Percentiles rank a stretch among this genome's conserved stretches.
Conservation (phyloP, 2,113 vertebrate species). For the Oxygymnocypris stewartii region DNA sequence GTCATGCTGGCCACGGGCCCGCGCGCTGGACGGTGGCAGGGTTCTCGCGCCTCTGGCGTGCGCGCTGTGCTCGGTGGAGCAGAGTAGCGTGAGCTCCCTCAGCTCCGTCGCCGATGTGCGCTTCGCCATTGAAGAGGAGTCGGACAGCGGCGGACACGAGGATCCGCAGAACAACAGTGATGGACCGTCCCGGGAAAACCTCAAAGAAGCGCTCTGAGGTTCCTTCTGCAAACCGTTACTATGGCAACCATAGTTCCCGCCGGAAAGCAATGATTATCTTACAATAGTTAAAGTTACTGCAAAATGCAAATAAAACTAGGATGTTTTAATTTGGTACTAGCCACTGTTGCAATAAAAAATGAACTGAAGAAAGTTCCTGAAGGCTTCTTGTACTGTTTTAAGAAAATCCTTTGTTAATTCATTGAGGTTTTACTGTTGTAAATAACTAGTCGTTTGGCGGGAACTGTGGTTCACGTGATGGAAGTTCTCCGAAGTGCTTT, state of each 20-base stretch:
- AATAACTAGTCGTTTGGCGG: not conserved
- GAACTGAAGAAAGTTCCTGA: not conserved
- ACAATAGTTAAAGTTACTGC: not conserved
- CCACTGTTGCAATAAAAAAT: not conserved
- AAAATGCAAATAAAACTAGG: not conserved
- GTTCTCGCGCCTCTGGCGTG: constrained; percentile 83
- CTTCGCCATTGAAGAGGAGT: constrained; percentile 88
- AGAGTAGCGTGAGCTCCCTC: constrained; percentile 89
- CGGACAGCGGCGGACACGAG: constrained; percentile 75
- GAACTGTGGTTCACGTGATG: not conserved
- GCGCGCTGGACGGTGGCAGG: constrained; percentile 75
- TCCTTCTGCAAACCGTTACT: too few relatives aligned
- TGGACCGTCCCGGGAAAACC: constrained; percentile 73
- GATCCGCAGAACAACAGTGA: constrained; percentile 72
- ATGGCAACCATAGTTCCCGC: not conserved
- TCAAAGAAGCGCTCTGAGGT: constrained; percentile 67
- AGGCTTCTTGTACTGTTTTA: not conserved
- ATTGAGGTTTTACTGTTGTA: not conserved
- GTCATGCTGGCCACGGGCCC: constrained; percentile 62
- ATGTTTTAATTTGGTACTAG: constrained; percentile 4
- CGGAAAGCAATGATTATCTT: not conserved
- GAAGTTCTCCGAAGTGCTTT: not conserved
- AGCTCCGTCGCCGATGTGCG: constrained; percentile 87
- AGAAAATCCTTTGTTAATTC: not conserved
- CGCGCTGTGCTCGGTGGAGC: constrained; percentile 85